Conservation (phyloP, 64 coral and sea anemone species). For the Anthopleura sola region DNA sequence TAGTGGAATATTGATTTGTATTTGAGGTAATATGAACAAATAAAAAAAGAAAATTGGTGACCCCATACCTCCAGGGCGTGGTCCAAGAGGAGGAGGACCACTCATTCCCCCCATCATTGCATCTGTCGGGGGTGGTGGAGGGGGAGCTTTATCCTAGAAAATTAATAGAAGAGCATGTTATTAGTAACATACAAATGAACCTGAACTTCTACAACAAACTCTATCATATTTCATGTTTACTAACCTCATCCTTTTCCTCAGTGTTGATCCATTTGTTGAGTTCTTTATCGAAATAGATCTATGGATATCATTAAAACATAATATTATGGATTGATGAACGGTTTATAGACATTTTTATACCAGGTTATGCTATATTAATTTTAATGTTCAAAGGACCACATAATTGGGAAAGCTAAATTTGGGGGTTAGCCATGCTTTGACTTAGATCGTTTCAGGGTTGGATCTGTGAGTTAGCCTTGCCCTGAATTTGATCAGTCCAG, state of each 20-base stretch:
- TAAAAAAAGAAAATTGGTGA: neutral
- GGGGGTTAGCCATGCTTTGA: neutral
- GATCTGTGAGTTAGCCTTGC: too few species aligned
- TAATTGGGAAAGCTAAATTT: too few species aligned
- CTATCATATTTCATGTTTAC: neutral
- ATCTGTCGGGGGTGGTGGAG: constrained; percentile 59
- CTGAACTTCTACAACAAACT: neutral
- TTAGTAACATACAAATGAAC: neutral
- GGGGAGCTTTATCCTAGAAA: constrained; percentile 55
- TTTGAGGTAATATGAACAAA: too few species aligned
- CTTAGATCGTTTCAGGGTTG: too few species aligned
- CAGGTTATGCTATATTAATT: too few species aligned
- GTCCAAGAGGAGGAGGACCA: neutral
- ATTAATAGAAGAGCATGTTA: neutral
- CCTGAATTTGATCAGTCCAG: too few species aligned
- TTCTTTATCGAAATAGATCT: constrained; percentile 74
- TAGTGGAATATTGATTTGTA: too few species aligned
- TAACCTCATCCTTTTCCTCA: constrained; percentile 51
- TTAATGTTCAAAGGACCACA: too few species aligned
- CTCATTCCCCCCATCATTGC: constrained; percentile 41
- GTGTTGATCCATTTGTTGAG: constrained; percentile 68
- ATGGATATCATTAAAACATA: neutral
- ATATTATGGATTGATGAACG: too few species aligned
- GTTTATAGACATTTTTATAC: too few species aligned
- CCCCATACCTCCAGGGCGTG: constrained; percentile 8